These are phyloP conservation scores for Dryoscopus gambensis DNA, from an alignment of 2,113 vertebrate genomes.

Conservation along the genomic window DNA sequence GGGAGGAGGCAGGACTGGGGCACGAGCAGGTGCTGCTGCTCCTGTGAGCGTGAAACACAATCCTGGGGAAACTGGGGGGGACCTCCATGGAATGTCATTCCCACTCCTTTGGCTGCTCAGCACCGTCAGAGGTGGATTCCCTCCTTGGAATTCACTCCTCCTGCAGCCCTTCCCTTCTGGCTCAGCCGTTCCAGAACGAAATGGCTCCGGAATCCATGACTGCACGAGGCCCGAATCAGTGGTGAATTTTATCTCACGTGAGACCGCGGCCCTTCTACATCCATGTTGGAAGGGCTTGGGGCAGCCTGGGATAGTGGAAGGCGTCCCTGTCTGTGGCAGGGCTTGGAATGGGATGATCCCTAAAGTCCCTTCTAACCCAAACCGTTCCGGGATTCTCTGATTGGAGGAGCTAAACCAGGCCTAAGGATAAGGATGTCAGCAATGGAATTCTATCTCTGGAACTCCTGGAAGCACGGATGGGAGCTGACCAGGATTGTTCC, in stretches of 20 bases:
- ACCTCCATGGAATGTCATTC: not conserved
- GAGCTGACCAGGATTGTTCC: not conserved
- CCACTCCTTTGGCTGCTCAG: not conserved
- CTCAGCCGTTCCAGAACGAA: not conserved
- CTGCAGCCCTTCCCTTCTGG: not conserved
- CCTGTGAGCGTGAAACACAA: accelerated
- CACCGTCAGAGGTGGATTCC: not conserved
- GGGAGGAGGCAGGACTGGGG: not conserved
- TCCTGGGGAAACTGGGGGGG: not conserved
- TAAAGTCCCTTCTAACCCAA: not conserved
- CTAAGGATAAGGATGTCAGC: not conserved
- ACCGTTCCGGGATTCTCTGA: not conserved
- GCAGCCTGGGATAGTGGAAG: not conserved
- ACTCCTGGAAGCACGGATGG: not conserved
- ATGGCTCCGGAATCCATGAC: not conserved
- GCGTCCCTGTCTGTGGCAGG: not conserved
- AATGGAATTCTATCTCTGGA: not conserved
- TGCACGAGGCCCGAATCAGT: accelerated
- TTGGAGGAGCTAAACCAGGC: not conserved
- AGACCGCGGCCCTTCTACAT: accelerated
- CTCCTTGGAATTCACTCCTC: not conserved
- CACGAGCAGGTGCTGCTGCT: not conserved
- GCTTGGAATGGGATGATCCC: not conserved
- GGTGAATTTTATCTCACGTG: not conserved
- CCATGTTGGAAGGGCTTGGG: not conserved